Evolutionary conservation across 2,113 vertebrate species (phyloP), one percentile per base, ranked within the genome.

Genomic region (Haemorhous mexicanus): DNA sequence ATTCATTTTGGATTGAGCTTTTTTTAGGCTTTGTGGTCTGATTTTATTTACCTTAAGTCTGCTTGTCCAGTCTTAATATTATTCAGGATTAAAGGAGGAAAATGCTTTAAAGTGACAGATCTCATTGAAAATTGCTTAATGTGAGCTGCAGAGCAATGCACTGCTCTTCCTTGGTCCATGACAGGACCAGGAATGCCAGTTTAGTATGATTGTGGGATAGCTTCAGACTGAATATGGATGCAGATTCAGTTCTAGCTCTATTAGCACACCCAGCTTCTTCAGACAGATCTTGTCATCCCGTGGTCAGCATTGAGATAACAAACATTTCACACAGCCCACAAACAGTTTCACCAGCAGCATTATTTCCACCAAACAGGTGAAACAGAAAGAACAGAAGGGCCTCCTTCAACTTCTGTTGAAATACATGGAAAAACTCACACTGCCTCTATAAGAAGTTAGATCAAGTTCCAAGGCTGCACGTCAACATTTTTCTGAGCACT

Each of bases 401-500:
- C 16, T 67, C 72, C 84, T 84, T 52, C 59, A 49, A 7, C 28
- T 83, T 90, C 75, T 52, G 19, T 44, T 83, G 52, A 93, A 91
- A 93, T 56, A 69, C 59, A 16, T 5, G 17, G 37, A 43, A 86
- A 86, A 96, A 70, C 44, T 88, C 55, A 17, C 10, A 1, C 35
- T n/a, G 82, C 66, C 68, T 90, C 72, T 55, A 37, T n/a, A 56
- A 49, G 79, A 77, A 86, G 63, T 81, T 83, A 86, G 83, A 88
- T 83, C 90, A 72, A 94, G 83, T 88, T 94, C 87, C 82, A 94
- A 78, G 67, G 76, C 78, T 86, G 79, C 79, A 90, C 0, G 2
- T 93, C 91, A 94, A 67, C 75, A 23, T 93, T 89, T 93, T 93
- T 92, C 79, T 94, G 83, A 86, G 72, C 61, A 23, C 90, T 93